phyloP scores from a whole-genome alignment of 2,888 invertebrate genomes.

The Brachypterus glaber region DNA sequence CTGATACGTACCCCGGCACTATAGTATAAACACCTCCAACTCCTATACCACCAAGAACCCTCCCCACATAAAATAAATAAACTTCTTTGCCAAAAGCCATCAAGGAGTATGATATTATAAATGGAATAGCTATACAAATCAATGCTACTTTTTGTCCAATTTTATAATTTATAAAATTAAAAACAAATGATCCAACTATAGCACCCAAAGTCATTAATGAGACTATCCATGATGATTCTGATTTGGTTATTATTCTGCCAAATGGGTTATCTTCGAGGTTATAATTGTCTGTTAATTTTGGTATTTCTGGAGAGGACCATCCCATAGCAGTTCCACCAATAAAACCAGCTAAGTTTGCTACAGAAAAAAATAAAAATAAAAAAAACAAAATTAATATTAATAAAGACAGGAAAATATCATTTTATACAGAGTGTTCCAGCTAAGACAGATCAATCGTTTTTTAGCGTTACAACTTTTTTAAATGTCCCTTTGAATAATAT shows the following conservation, averaged over 20 bases:
- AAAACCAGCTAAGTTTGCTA: not conserved
- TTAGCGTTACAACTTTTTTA: too few species aligned
- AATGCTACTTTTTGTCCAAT: not conserved
- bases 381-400: too few species aligned
- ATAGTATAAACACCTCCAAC: not conserved
- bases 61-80: not conserved
- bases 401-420: too few species aligned
- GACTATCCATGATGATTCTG: not conserved
- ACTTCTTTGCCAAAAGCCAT: not conserved
- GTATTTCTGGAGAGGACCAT: not conserved
- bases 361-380: too few species aligned
- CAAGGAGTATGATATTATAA: not conserved
- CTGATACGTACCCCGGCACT: not conserved
- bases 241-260: not conserved
- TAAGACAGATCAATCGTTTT: too few species aligned
- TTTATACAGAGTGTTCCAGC: too few species aligned
- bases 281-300: not conserved
- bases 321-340: not conserved
- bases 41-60: not conserved
- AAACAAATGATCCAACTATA: not conserved
- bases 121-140: not conserved
- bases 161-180: not conserved
- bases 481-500: too few species aligned
- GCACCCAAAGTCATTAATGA: not conserved
- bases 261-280: not conserved